phyloP scores from a whole-genome alignment of 30 jellyfish, hydroid and myxozoan species.

The Sanderia malayensis region DNA sequence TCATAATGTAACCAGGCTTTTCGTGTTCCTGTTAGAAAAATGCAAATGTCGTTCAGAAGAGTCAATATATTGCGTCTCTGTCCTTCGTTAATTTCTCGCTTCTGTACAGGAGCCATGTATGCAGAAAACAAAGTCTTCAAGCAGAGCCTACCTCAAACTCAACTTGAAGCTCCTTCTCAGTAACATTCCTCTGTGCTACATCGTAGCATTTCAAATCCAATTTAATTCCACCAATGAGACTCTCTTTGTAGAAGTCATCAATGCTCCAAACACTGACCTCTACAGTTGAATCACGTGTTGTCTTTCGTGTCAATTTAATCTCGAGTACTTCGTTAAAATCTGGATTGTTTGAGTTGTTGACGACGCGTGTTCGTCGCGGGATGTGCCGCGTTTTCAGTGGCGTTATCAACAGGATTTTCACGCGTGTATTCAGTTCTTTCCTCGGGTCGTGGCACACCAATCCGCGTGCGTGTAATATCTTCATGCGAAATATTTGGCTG shows the following conservation, averaged over 20 bases:
- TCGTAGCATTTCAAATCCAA: constrained; percentile 36
- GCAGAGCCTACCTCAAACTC: constrained; percentile 41
- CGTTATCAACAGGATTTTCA: constrained; percentile 30
- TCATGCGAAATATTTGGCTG: constrained; percentile 25
- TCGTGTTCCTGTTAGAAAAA: constrained; percentile 51
- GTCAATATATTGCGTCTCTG: no score
- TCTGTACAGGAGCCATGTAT: no score
- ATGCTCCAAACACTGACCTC: constrained; percentile 64
- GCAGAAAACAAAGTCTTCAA: neutral
- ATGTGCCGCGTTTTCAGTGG: constrained; percentile 50
- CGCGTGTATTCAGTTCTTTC: constrained; percentile 44
- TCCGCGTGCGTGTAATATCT: constrained; percentile 32
- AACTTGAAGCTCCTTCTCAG: constrained; percentile 49
- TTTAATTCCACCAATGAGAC: constrained; percentile 48
- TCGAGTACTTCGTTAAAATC: constrained; percentile 47
- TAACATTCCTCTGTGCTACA: constrained; percentile 44
- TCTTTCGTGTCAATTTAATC: constrained; percentile 51
- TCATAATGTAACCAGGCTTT: constrained; percentile 49
- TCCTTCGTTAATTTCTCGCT: no score
- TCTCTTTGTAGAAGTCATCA: constrained; percentile 63
- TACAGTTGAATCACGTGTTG: constrained; percentile 47
- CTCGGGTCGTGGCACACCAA: constrained; percentile 41
- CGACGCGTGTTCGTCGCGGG: constrained; percentile 27
- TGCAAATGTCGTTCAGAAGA: no score
- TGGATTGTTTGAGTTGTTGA: constrained; percentile 50